A percentile compares a stretch with the other conserved stretches of the same genome.
Conservation (phyloP, 1,140 invertebrate species). For the Dreissena rostriformis region DNA sequence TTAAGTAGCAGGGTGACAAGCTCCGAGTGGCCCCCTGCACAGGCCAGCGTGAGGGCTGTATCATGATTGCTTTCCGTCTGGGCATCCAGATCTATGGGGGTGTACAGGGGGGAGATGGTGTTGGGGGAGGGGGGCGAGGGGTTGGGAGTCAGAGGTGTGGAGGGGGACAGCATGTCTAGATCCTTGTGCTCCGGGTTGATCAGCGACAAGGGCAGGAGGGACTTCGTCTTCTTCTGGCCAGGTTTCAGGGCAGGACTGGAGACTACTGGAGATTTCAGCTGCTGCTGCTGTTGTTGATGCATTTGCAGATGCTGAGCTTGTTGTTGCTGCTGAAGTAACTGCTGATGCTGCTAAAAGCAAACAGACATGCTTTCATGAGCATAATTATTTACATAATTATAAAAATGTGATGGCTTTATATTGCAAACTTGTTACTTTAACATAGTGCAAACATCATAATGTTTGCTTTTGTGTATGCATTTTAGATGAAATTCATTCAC, state of each 20-base stretch:
- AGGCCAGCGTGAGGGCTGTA: conserved; percentile 97
- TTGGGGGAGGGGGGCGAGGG: conserved; percentile 75
- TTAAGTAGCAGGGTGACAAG: conserved; percentile 94
- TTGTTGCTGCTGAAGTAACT: conserved; percentile 74
- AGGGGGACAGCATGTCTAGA: conserved; percentile 68
- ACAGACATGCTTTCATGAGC: too few relatives aligned
- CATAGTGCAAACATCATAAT: too few relatives aligned
- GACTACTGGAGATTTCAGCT: conserved; percentile 68
- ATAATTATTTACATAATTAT: too few relatives aligned
- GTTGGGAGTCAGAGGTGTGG: conserved; percentile 70
- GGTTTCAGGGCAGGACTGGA: conserved; percentile 37
- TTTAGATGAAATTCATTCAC: too few relatives aligned
- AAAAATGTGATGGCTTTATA: too few relatives aligned
- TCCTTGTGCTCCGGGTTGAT: conserved; percentile 39
- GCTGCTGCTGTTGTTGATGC: conserved; percentile 73
- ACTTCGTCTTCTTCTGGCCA: conserved; percentile 39
- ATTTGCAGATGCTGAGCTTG: conserved; percentile 80
- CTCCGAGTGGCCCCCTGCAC: conserved; percentile 98
- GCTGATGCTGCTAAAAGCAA: conserved; percentile 68
- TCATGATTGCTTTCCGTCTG: conserved; percentile 99
- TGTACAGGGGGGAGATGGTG: conserved; percentile 69
- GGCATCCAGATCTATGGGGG: conserved; percentile 91
- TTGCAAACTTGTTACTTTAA: too few relatives aligned
- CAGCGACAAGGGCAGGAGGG: conserved; percentile 31
- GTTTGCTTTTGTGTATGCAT: too few relatives aligned